Evolutionary conservation across 2,113 vertebrate genomes (phyloP), one percentile per base, ranked within the genome.

Genomic region (Chascanopsetta lugubris): DNA sequence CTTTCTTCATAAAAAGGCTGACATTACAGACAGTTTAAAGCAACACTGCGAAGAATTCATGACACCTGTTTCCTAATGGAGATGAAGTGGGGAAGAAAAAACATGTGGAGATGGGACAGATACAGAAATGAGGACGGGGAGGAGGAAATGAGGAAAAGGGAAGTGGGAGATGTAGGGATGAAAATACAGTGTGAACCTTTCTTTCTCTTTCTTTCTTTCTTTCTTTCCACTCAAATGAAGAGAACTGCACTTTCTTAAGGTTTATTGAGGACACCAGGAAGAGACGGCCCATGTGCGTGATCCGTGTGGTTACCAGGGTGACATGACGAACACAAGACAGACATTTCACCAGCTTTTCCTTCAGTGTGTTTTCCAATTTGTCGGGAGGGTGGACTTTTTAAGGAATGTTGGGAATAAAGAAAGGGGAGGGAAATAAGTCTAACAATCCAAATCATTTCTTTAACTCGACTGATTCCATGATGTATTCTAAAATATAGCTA

Each of bases 1-100:
- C 80, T 83, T 89, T 89, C 80, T 87, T 85, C 84, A 89, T 90
- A 89, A 88, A 91, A 90, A 91, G 74, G 85, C 87, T 77, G 87
- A 90, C 89, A 91, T 75, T 91, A 92, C 90, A 91, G 89, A 91
- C 85, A 42, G 77, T 83, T 85, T 76, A 77, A 84, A 90, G 77
- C 80, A 87, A 88, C 80, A 82, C 77, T 60, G 61, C 65, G 82
- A 63, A 77, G 80, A 74, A 79, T 85, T 71, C 83, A 68, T 68
- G 70, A 86, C 74, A 87, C 75, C 70, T 75, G 71, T 69, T 80
- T 68, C 40, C 20, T 43, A 38, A 72, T 79, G 77, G 82, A 46
- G 50, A 82, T 83, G 72, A 75, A 67, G 62, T 62, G 74, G 73
- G 29, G 61, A 59, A 67, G 55, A 56, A 75, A 66, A 82, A 73